Evolutionary conservation across 1,140 invertebrate genomes (phyloP).

Genomic region (Procambarus clarkii): DNA sequence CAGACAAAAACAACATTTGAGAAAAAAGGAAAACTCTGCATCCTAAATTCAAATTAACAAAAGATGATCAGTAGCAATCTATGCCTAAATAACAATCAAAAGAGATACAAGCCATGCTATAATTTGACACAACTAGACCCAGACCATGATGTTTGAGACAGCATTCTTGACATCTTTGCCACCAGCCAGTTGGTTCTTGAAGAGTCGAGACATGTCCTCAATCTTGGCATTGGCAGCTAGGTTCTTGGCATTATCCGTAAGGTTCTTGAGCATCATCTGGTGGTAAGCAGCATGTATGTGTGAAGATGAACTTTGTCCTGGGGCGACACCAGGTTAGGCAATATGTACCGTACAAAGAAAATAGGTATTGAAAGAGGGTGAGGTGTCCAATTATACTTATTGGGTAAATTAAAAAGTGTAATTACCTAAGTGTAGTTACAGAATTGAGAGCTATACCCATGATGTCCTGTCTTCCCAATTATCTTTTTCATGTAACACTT

Average conservation of each 20-base stretch:
- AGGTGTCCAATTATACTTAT: too few relatives aligned
- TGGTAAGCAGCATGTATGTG: slow-evolving; percentile 44
- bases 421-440: too few relatives aligned
- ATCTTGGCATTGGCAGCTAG: slow-evolving; percentile 97
- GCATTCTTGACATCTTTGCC: slow-evolving; percentile 96
- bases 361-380: too few relatives aligned
- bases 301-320: not conserved
- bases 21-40: too few relatives aligned
- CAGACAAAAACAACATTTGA: too few relatives aligned
- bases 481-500: too few relatives aligned
- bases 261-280: slow-evolving; percentile 95
- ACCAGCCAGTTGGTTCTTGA: slow-evolving; percentile 94
- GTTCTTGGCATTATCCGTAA: slow-evolving; percentile 96
- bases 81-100: too few relatives aligned
- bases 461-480: too few relatives aligned
- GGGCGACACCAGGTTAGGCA: not conserved
- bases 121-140: slow-evolving; percentile 53
- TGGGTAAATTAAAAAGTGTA: too few relatives aligned
- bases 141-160: slow-evolving; percentile 93
- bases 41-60: not conserved
- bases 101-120: not conserved
- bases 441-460: too few relatives aligned
- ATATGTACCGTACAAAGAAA: not conserved
- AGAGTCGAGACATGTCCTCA: slow-evolving; percentile 95
- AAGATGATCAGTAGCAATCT: not conserved